Percentiles rank a stretch among this genome's conserved stretches.
These are phyloP conservation scores for Muscidifurax raptorellus DNA, from an alignment of 1,140 invertebrate genomes.

Conservation along the genomic window DNA sequence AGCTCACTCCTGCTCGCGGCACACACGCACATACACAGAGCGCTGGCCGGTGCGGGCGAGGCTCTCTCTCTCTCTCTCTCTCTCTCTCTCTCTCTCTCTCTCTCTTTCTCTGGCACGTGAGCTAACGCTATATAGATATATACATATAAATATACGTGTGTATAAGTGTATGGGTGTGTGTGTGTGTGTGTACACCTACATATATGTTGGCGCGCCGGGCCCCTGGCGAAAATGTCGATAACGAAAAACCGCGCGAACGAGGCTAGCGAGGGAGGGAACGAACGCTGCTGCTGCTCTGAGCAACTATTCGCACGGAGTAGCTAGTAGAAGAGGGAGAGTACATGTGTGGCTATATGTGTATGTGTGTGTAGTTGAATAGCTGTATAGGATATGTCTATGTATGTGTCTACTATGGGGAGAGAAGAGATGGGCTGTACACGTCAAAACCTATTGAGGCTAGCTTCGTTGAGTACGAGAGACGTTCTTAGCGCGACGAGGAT, in stretches of 20 bases:
- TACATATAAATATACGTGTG: neutral
- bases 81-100: neutral
- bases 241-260: constrained; percentile 72
- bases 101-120: neutral
- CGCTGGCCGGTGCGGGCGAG: constrained; percentile 20
- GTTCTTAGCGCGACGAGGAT: neutral
- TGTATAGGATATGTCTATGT: too few relatives aligned
- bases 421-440: neutral
- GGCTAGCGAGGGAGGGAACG: constrained; percentile 39
- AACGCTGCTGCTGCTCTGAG: neutral
- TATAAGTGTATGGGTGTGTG: constrained; percentile 45
- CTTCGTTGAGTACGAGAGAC: neutral
- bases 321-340: neutral
- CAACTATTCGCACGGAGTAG: too few relatives aligned
- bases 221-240: constrained; percentile 74
- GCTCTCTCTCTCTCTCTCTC: neutral
- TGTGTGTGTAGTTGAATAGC: neutral
- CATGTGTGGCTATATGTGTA: neutral
- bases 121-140: neutral
- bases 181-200: neutral
- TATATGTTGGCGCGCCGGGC: constrained; percentile 34
- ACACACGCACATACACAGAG: constrained; percentile 60
- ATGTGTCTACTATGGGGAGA: too few relatives aligned
- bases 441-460: constrained; percentile 11
- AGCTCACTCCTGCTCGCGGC: constrained; percentile 42